Base-by-base conservation (phyloP, 2,797 vertebrate genomes). In the Argya squamiceps region DNA sequence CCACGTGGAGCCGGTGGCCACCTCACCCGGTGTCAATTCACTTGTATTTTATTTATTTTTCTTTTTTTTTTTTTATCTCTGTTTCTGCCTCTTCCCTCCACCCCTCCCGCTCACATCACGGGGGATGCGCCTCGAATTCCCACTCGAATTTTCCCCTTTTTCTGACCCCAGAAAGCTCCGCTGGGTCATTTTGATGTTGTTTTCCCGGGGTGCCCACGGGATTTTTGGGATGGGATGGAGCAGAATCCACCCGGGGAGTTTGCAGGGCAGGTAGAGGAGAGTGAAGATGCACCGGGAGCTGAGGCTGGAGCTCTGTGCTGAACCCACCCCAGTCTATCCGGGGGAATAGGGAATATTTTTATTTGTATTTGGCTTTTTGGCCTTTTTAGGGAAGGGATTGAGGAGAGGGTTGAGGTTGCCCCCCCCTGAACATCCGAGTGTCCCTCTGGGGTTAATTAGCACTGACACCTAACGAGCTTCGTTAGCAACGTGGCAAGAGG, bases 101-200 rank as follows among this genome's bases (percentile, higher is more conserved):
- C 59, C 59, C 26, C 43, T 65, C 53, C 62, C 41, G 63, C 39
- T 20, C 8, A 1, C 4, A 0, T 29, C 5, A 0, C 2, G 1
- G 41, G n/a, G 15, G 30, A 55, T 24, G 49, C 30, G 59, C 29
- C 8, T 30, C 17, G 4, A 44, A 56, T 36, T 58, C 11, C 19
- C 68, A 18, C n/a, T n/a, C n/a, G n/a, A n/a, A n/a, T 62, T 65
- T 47, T 11, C 3, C 24, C 20, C 11, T 3, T 24, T 81, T 39
- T 18, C 24, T 0, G 1, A 32, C 7, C 34, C 20, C 11, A 1
- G 2, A 0, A 11, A 36, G 21, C 27, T 52, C 39, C 11, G 0
- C 22, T 0, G 21, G 55, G 0, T 37, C 17, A 3, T 22, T 32
- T 9, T 1, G 19, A 0, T 1, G 0, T 4, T 5, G 65, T 20